These are phyloP conservation scores for Apis laboriosa DNA, from an alignment of 1,140 invertebrate species.

Conservation along the genomic window DNA sequence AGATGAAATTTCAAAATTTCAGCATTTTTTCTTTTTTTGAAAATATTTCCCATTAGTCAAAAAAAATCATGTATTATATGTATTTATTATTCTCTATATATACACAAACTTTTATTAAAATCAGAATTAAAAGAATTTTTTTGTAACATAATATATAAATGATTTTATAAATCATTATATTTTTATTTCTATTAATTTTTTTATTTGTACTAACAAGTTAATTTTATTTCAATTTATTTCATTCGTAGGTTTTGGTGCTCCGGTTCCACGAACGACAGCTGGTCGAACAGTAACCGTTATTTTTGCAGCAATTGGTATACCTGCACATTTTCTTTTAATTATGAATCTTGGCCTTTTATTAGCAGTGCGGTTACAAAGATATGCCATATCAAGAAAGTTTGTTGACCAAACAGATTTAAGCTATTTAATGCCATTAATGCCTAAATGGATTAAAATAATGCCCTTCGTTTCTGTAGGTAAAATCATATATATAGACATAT, in stretches of 20 bases:
- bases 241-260: constrained; percentile 83
- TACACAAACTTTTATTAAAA: too few relatives aligned
- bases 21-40: too few relatives aligned
- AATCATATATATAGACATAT: background rate
- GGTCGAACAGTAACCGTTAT: constrained; percentile 83
- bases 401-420: constrained; percentile 57
- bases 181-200: too few relatives aligned
- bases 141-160: too few relatives aligned
- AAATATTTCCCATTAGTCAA: too few relatives aligned
- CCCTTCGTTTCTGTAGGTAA: constrained; percentile 73
- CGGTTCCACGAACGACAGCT: constrained; percentile 82
- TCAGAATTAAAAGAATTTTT: too few relatives aligned
- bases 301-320: constrained; percentile 83
- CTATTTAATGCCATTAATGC: constrained; percentile 62
- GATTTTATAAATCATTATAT: too few relatives aligned
- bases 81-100: too few relatives aligned
- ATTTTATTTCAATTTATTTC: background rate
- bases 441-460: constrained; percentile 73
- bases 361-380: constrained; percentile 81
- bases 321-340: constrained; percentile 84
- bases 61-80: too few relatives aligned
- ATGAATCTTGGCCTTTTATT: constrained; percentile 83
- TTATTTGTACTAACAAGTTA: too few relatives aligned
- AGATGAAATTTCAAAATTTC: too few relatives aligned
- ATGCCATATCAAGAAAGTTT: constrained; percentile 68